Evolutionary conservation across 2,888 invertebrate species (phyloP), one percentile per base, ranked within the genome.

Genomic region (Liposcelis brunnea): DNA sequence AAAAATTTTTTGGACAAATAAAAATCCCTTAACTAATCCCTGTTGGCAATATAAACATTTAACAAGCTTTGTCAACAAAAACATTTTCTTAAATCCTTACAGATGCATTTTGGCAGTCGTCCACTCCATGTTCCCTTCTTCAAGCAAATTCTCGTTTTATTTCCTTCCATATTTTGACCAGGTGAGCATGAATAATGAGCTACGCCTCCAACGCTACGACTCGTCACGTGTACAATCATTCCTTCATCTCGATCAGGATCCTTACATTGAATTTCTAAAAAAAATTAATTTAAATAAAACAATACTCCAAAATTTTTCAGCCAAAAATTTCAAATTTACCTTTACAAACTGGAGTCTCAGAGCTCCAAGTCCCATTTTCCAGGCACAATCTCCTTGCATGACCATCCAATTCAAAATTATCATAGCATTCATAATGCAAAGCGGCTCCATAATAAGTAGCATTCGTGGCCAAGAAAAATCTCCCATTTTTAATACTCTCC

Each of bases 331-430:
- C 38, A 12, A 34, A 50, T 47, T 56, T 63, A 82, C 84, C 82
- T 68, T 72, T 73, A 59, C 91, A 91, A n/a, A 65, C 59, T 0
- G 90, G 89, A 0, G 77, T 65, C 48, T 82, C 83, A 14, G 84
- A 81, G 56, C 86, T 85, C 91, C 90, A 91, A 0, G 86, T 87
- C 43, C 82, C 87, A 57, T 90, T 82, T 57, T 90, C 89, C 45
- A 85, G 72, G 57, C 90, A 91, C 44, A 86, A 62, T 48, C 90
- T 66, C 44, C 89, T 70, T 2, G 84, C 82, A 2, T 84, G 82
- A 0, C 90, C 90, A 52, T 82, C 81, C 10, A 90, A 64, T 57
- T 80, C 78, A 64, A 75, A 90, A 57, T 87, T 81, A 2, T 72
- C 68, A 47, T 82, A 72, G 57, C 91, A 91, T 53, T 84, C 80